Evolutionary conservation across 1,140 invertebrate genomes (phyloP).

Genomic region (Ceratina australensis): DNA sequence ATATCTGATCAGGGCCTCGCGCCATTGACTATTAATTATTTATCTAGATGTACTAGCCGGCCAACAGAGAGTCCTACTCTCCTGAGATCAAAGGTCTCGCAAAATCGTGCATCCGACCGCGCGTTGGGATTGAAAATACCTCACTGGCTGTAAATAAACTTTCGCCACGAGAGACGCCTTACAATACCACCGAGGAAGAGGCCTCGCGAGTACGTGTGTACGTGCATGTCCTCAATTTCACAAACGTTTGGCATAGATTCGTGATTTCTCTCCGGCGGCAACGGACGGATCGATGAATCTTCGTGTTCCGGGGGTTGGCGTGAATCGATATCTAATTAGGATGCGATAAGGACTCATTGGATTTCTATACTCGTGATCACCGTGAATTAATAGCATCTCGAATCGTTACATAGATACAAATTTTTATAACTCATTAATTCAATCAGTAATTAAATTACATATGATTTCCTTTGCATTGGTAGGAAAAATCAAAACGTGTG

Average conservation of each 20-base stretch:
- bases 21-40: slow-evolving; percentile 36
- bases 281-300: slow-evolving; percentile 63
- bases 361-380: not conserved
- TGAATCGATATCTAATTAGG: not conserved
- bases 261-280: slow-evolving; percentile 68
- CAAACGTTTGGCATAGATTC: slow-evolving; percentile 74
- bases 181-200: slow-evolving; percentile 50
- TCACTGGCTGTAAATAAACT: slow-evolving; percentile 69
- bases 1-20: not conserved
- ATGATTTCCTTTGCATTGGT: too few relatives aligned
- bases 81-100: slow-evolving; percentile 54
- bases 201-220: slow-evolving; percentile 29
- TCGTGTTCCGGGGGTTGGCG: slow-evolving; percentile 34
- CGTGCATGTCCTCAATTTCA: slow-evolving; percentile 74
- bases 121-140: slow-evolving; percentile 65
- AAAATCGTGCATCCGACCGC: slow-evolving; percentile 58
- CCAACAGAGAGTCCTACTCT: slow-evolving; percentile 44
- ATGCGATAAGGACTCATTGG: not conserved
- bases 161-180: slow-evolving; percentile 58
- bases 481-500: slow-evolving; percentile 31
- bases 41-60: slow-evolving; percentile 33
- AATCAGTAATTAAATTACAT: too few relatives aligned
- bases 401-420: not conserved
- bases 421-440: not conserved
- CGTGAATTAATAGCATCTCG: not conserved